Evolutionary conservation across 2,113 vertebrate genomes (phyloP), one percentile per base, ranked within the genome.

Genomic region (Heterocephalus glaber): DNA sequence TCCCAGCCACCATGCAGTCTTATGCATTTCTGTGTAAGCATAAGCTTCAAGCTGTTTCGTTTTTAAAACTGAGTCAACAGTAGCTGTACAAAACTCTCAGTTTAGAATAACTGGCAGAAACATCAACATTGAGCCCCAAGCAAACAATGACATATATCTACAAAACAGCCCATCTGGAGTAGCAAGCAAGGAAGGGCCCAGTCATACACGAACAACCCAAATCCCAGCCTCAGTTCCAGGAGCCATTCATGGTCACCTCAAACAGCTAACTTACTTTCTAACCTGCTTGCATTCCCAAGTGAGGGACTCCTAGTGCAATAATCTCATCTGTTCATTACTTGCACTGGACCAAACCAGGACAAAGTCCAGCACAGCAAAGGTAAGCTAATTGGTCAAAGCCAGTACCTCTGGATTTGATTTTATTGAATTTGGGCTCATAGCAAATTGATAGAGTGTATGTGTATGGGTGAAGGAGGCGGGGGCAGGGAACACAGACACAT

Each of bases 401-500:
- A 88, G 65, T 85, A 76, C 52, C 60, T 89, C 76, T 97, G 90
- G 89, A 95, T 93, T 95, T 91, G 76, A 82, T 96, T 95, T 92
- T 94, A 82, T 84, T 44, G 94, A 95, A 96, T 90, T n/a, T 86
- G 76, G 33, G 41, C 93, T 96, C 97, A 77, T 93, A 85, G 92
- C 70, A 95, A 97, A 97, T 86, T 92, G 89, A 96, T 58, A 92
- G 94, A 92, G 63, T 16, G 16, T 61, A 65, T 16, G 20, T 26
- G 52, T 22, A 63, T 74, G 56, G 49, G 66, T 81, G 52, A 44
- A 92, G 54, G n/a, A 77, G 82, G 41, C 58, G 89, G 95, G 56
- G 90, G 95, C 54, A 90, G 81, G 81, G 89, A 94, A 60, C 83
- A 90, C 79, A 97, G 94, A 97, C 93, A 94, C 76, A 94, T 97